These are phyloP conservation scores for Pinna nobilis DNA, from an alignment of 1,140 invertebrate species.

Conservation along the genomic window DNA sequence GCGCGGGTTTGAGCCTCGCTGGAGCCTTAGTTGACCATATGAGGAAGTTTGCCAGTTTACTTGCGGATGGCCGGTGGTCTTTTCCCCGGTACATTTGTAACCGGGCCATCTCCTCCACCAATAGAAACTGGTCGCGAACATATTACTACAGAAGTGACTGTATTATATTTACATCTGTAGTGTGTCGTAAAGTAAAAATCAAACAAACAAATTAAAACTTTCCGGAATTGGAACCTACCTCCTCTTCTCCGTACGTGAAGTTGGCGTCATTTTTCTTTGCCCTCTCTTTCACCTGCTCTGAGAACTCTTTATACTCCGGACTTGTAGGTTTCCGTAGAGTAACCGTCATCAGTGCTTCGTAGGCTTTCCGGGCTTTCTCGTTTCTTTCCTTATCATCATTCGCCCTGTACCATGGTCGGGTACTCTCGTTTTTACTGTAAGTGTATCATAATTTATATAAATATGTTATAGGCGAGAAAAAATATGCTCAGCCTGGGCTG, in stretches of 20 bases:
- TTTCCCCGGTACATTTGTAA: no score
- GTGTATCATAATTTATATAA: not conserved
- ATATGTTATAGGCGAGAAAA: not conserved
- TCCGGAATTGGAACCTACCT: conserved; percentile 75
- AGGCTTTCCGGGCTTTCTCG: conserved; percentile 89
- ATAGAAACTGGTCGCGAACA: no score
- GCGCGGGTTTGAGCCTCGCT: no score
- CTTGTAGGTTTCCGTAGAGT: conserved; percentile 87
- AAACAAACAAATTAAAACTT: no score
- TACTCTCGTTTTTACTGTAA: conserved; percentile 75
- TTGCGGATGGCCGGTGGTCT: no score
- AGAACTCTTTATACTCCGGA: conserved; percentile 79
- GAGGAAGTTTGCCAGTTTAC: no score
- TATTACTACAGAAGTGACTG: no score
- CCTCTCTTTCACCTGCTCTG: conserved; percentile 85
- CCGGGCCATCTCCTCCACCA: no score
- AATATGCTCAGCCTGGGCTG: not conserved
- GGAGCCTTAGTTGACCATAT: no score
- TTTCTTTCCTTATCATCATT: conserved; percentile 87
- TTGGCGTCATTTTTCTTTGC: conserved; percentile 89
- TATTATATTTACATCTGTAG: no score
- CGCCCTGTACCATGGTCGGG: conserved; percentile 88
- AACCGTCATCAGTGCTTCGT: conserved; percentile 92
- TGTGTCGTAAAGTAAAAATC: no score
- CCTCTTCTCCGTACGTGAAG: conserved; percentile 75